Base-by-base conservation (phyloP, 2,888 invertebrate species). In the Sesia bembeciformis region DNA sequence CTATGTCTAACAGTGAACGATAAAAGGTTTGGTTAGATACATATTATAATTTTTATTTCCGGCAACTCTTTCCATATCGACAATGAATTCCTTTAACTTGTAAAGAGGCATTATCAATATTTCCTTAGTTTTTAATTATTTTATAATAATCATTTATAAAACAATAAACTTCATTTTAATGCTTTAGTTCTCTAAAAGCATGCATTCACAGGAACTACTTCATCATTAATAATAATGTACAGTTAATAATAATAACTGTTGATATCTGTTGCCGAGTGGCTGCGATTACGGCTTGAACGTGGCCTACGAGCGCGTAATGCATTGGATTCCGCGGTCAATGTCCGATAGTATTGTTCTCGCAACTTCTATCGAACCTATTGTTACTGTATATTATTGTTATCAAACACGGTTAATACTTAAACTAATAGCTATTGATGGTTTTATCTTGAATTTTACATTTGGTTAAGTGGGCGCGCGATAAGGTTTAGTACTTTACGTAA, bases 361-460 rank as follows among this genome's bases (percentile, higher is more conserved):
- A 60, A 55, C 56, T 65, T 63, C 62, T 57, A 62, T 56, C 54
- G 23, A 23, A 3, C 8, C 46, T 46, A 23, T 46, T 46, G 46
- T 46, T 46, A 46, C 23, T 50, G 39, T 50, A 5, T 50, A 38
- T 62, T 62, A 63, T 59, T 61, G 60, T 68, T 70, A 69, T 72
- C 66, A 57, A 61, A 58, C 58, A 64, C 60, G 57, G 59, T 59
- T 65, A 59, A 66, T 67, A 68, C 66, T 72, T 60, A 60, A 70
- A 72, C 68, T 63, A 68, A 72, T 68, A 65, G 66, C 64, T 63
- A 70, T 74, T 69, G 62, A 72, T 63, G 66, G 65, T 68, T 72
- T 73, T 76, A 76, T 76, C 74, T 64, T 56, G 49, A 59, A 62
- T 58, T 57, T 59, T 58, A 60, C 60, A 58, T 60, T 60, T 58